Evolutionary conservation across 35 echinoderm and acorn worm species (phyloP).

Genomic region (Heliocidaris erythrogramma): DNA sequence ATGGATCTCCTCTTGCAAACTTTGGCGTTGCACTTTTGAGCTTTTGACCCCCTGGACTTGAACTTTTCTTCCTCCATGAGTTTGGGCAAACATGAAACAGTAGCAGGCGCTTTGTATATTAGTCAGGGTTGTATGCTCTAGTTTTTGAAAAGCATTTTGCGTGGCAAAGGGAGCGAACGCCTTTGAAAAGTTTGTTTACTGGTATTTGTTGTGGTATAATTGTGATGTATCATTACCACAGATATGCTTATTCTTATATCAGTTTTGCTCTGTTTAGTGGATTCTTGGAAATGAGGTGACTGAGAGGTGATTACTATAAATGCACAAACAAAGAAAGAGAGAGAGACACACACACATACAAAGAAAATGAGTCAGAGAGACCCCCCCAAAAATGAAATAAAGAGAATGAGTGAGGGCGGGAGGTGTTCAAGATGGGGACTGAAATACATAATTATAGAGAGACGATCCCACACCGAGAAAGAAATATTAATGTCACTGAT

Average conservation of each 20-base stretch:
- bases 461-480: background rate
- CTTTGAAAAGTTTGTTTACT: background rate
- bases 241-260: background rate
- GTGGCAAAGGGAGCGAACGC: background rate
- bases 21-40: conserved; percentile 37
- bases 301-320: background rate
- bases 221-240: background rate
- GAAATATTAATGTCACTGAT: background rate
- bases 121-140: background rate
- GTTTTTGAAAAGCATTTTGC: background rate
- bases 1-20: conserved; percentile 10
- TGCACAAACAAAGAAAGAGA: background rate
- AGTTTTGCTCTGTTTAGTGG: background rate
- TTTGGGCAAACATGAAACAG: conserved; percentile 25
- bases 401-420: too few relatives aligned
- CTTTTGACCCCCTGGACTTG: conserved; percentile 24
- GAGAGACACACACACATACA: too few relatives aligned
- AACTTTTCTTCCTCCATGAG: background rate
- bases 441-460: background rate
- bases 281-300: background rate
- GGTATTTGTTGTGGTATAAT: conserved; percentile 4
- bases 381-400: too few relatives aligned
- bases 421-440: background rate
- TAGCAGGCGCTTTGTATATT: background rate
- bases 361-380: too few relatives aligned